phyloP scores from a whole-genome alignment of 2,113 vertebrate species.

The Oreochromis tanganicae region DNA sequence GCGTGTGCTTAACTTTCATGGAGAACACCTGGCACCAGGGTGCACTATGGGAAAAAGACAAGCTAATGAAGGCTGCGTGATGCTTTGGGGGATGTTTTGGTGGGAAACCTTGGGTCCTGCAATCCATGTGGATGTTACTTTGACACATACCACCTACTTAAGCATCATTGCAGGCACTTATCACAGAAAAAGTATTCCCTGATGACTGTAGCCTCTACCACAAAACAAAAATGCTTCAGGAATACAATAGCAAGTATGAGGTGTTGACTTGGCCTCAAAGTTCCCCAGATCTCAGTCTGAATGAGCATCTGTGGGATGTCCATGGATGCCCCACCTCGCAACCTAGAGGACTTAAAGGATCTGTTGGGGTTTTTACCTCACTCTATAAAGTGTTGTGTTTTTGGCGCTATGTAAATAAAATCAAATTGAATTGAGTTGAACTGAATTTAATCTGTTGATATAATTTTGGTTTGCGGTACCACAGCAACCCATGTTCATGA shows the following conservation, averaged over 20 bases:
- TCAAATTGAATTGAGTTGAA: neutral
- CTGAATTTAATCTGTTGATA: neutral
- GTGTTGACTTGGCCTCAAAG: neutral
- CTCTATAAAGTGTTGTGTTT: neutral
- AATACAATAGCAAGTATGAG: neutral
- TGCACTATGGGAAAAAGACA: neutral
- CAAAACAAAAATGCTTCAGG: neutral
- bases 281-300: neutral
- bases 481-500: neutral
- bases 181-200: neutral
- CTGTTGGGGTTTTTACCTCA: neutral
- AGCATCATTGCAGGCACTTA: neutral
- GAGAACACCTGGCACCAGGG: neutral
- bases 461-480: neutral
- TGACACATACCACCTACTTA: neutral
- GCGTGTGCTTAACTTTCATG: neutral
- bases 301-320: neutral
- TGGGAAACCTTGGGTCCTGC: neutral
- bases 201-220: neutral
- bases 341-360: neutral
- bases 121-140: neutral
- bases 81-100: neutral
- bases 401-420: neutral
- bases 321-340: neutral
- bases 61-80: neutral